A percentile compares a stretch with the other conserved stretches of the same genome.
Evolutionary conservation across 2,888 invertebrate genomes (phyloP).

Genomic region (Andricus quercusramuli): DNA sequence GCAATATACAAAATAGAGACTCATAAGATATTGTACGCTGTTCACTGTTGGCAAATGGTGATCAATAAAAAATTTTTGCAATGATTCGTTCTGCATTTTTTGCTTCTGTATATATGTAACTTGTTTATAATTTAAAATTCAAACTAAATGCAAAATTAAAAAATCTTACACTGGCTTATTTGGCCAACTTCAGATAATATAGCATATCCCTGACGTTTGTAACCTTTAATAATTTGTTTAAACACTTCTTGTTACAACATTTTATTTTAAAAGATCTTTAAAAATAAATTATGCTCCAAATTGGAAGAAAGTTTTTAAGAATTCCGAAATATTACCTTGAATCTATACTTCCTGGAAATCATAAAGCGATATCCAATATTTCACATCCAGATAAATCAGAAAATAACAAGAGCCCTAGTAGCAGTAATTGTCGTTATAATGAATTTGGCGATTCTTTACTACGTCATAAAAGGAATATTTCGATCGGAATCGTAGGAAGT

Average conservation of each 20-base stretch:
- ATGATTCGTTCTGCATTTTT: neutral
- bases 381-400: conserved; percentile 7
- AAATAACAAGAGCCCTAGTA: conserved; percentile 8
- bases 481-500: conserved; percentile 70
- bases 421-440: conserved; percentile 13
- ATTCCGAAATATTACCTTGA: neutral
- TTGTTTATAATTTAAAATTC: neutral
- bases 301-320: conserved; percentile 3
- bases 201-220: neutral
- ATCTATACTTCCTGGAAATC: neutral
- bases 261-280: neutral
- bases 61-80: neutral
- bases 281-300: neutral
- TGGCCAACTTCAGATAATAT: neutral
- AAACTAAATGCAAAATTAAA: neutral
- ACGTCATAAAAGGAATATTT: conserved; percentile 49
- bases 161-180: neutral
- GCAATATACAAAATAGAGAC: too few relatives aligned
- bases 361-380: conserved; percentile 7
- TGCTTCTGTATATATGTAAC: too few relatives aligned
- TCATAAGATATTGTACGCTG: too few relatives aligned
- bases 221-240: neutral
- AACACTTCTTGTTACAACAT: neutral
- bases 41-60: too few relatives aligned
- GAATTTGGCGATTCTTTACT: neutral